These are phyloP conservation scores for Euura saliciscinereae DNA, from an alignment of 1,140 invertebrate genomes.

Conservation along the genomic window DNA sequence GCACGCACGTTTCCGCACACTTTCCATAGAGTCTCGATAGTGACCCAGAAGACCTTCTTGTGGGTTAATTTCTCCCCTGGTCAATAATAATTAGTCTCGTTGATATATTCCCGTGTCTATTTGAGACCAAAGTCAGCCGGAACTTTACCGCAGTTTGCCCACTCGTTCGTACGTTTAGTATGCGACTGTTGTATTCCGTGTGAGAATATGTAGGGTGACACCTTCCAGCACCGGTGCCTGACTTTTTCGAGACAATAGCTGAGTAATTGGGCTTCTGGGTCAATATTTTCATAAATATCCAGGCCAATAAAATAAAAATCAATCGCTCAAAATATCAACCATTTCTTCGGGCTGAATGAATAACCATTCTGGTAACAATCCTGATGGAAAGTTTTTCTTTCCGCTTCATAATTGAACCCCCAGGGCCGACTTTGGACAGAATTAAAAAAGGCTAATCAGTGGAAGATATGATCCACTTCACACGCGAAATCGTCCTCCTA, in stretches of 20 bases:
- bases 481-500: too few relatives aligned
- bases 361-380: too few relatives aligned
- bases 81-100: not conserved
- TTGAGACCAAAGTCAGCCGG: not conserved
- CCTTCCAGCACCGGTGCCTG: not conserved
- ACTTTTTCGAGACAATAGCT: conserved; percentile 30
- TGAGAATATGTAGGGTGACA: conserved; percentile 7
- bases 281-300: conserved; percentile 40
- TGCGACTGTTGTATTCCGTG: not conserved
- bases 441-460: too few relatives aligned
- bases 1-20: conserved; percentile 33
- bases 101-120: not conserved
- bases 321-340: not conserved
- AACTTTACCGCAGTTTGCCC: not conserved
- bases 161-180: not conserved
- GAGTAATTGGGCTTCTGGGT: conserved; percentile 41
- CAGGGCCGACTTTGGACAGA: too few relatives aligned
- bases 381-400: too few relatives aligned
- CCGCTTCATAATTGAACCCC: too few relatives aligned
- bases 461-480: too few relatives aligned
- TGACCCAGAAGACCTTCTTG: conserved; percentile 18
- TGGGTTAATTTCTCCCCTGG: conserved; percentile 22
- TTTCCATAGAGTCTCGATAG: not conserved
- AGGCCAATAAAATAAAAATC: conserved; percentile 19
- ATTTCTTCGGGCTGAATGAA: not conserved